phyloP scores from a whole-genome alignment of 2,797 vertebrate species.

The Buceros bicornis region DNA sequence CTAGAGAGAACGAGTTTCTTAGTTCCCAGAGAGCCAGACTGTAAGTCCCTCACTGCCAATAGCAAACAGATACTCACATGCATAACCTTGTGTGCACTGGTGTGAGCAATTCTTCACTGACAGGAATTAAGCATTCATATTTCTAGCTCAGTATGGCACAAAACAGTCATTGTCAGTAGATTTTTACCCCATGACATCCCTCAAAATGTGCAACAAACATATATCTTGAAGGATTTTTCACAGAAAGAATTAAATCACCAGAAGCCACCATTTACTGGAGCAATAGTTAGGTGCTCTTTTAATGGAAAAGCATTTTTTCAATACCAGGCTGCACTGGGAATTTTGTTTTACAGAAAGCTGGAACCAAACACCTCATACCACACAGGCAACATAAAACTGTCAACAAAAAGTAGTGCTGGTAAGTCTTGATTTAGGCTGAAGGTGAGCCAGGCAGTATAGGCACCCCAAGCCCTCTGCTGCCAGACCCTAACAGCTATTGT shows the following conservation, averaged over 20 bases:
- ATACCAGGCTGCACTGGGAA: not conserved
- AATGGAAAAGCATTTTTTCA: not conserved
- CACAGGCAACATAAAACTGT: not conserved
- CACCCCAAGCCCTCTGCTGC: not conserved
- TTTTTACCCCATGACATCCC: not conserved
- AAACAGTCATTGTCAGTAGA: not conserved
- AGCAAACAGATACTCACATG: not conserved
- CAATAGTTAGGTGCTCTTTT: not conserved
- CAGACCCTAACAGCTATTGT: not conserved
- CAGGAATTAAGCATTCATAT: not conserved
- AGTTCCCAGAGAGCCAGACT: not conserved
- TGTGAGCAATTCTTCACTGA: not conserved
- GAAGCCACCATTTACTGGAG: not conserved
- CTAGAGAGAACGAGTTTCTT: slow-evolving; percentile 31
- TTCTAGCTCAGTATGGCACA: not conserved
- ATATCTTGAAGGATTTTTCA: not conserved
- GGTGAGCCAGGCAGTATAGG: not conserved
- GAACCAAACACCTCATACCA: not conserved
- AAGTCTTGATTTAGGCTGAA: not conserved
- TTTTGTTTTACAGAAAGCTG: not conserved
- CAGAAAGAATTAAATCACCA: not conserved
- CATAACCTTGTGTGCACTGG: not conserved
- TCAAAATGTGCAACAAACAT: not conserved
- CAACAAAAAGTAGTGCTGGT: not conserved
- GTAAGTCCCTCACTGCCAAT: not conserved